Evolutionary conservation across 2,113 vertebrate genomes (phyloP).

Genomic region (Marmota flaviventris): DNA sequence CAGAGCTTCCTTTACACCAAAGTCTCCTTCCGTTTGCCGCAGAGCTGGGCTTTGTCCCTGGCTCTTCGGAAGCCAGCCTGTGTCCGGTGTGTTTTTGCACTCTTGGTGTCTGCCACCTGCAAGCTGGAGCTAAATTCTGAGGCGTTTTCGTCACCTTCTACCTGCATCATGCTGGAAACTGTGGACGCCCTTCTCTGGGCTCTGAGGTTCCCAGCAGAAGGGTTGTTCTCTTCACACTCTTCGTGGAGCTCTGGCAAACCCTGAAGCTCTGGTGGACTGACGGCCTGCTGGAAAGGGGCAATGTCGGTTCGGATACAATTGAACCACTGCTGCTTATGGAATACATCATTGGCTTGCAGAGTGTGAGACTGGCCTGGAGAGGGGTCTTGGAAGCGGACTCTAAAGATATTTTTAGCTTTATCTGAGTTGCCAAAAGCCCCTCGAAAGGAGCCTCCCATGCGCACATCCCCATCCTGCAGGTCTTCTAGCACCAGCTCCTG

Average conservation of each 20-base stretch:
- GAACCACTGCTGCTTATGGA: constrained; percentile 99
- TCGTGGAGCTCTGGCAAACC: constrained; percentile 84
- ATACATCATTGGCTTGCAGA: constrained; percentile 96
- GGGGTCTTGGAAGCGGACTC: constrained; percentile 93
- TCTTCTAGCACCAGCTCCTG: constrained; percentile 95
- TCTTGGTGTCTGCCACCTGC: constrained; percentile 11
- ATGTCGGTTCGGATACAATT: constrained; percentile 94
- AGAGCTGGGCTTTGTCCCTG: constrained; percentile 91
- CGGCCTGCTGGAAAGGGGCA: constrained; percentile 87
- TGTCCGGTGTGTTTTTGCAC: neutral
- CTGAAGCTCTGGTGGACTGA: constrained; percentile 54
- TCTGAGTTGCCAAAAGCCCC: constrained; percentile 96
- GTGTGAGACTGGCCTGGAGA: constrained; percentile 94
- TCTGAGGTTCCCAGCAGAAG: neutral
- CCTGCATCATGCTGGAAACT: constrained; percentile 79
- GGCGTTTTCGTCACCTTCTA: constrained; percentile 88
- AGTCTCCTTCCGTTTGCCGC: constrained; percentile 94
- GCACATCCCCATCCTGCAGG: constrained; percentile 96
- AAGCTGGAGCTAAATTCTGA: constrained; percentile 53
- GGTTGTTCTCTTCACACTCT: constrained; percentile 85
- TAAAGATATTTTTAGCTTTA: constrained; percentile 99
- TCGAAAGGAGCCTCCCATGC: constrained; percentile 97
- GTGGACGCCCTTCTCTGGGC: constrained; percentile 82
- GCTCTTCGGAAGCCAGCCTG: constrained; percentile 84
- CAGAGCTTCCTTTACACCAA: constrained; percentile 89